Evolutionary conservation across 2,113 vertebrate species (phyloP).

Genomic region (Channa maculata): DNA sequence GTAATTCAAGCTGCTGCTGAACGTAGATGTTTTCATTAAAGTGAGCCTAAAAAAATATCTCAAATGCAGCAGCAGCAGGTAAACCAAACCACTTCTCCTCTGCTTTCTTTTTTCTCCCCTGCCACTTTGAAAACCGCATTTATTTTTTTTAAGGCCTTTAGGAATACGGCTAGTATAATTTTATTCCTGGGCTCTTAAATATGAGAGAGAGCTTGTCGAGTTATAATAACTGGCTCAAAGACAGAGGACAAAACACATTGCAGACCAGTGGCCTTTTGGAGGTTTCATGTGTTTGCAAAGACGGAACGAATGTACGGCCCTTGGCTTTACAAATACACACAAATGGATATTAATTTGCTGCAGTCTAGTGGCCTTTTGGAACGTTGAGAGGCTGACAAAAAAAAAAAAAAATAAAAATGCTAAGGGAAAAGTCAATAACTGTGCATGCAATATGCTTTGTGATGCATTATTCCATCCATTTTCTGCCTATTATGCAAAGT

Average conservation of each 20-base stretch:
- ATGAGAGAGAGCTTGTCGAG: conserved; percentile 57
- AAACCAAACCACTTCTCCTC: background rate
- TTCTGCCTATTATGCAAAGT: no score
- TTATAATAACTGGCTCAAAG: conserved; percentile 56
- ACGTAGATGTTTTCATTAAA: no score
- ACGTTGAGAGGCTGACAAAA: background rate
- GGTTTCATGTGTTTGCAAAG: conserved; percentile 15
- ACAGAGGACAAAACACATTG: conserved; percentile 28
- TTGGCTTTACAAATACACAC: conserved; percentile 4
- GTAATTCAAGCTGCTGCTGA: background rate
- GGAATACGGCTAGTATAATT: conserved; percentile 50
- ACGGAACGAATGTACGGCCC: background rate
- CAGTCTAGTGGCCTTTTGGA: conserved; percentile 19
- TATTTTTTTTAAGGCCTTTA: conserved; percentile 41
- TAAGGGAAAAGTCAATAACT: background rate
- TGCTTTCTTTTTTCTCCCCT: conserved; percentile 2
- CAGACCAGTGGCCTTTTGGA: conserved; percentile 27
- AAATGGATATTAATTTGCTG: conserved; percentile 32
- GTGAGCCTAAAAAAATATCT: background rate
- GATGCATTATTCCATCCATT: background rate
- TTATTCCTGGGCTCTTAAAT: conserved; percentile 58
- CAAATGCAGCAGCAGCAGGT: background rate
- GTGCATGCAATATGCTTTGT: background rate
- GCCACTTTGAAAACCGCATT: conserved; percentile 38
- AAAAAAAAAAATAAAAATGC: background rate